These are phyloP conservation scores for Microplitis mediator DNA, from an alignment of 1,140 invertebrate species.

Conservation along the genomic window DNA sequence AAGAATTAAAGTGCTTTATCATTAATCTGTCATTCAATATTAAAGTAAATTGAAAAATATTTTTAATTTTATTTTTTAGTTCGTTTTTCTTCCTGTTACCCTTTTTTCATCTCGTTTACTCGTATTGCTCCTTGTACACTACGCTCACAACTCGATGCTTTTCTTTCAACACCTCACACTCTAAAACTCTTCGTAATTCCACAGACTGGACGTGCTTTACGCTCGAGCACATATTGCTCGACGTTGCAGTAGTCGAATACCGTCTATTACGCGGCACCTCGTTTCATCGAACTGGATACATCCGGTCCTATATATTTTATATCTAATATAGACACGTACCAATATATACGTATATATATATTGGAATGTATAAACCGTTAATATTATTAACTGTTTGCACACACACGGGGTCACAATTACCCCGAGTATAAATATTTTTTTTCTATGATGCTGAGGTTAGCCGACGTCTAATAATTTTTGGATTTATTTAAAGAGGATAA, in stretches of 20 bases:
- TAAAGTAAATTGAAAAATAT: not conserved
- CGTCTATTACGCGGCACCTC: slow-evolving; percentile 3
- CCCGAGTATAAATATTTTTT: no score
- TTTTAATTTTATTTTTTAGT: not conserved
- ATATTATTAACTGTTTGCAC: no score
- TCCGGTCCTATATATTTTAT: not conserved
- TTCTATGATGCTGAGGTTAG: no score
- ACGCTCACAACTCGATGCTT: not conserved
- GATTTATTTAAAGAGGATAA: no score
- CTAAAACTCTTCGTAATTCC: not conserved
- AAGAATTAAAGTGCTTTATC: no score
- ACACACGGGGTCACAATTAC: no score
- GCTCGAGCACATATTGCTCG: slow-evolving; percentile 8
- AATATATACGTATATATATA: not conserved
- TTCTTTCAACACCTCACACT: slow-evolving; percentile 6
- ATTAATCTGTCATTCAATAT: no score
- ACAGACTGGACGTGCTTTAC: slow-evolving; percentile 2
- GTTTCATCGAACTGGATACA: not conserved
- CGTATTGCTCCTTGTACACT: not conserved
- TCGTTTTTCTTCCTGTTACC: not conserved
- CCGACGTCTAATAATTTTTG: no score
- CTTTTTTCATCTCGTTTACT: not conserved
- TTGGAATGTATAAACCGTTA: no score
- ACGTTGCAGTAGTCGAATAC: no score
- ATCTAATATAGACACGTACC: not conserved